Evolutionary conservation across 2,797 vertebrate genomes (phyloP).

Genomic region (Clamator glandarius): DNA sequence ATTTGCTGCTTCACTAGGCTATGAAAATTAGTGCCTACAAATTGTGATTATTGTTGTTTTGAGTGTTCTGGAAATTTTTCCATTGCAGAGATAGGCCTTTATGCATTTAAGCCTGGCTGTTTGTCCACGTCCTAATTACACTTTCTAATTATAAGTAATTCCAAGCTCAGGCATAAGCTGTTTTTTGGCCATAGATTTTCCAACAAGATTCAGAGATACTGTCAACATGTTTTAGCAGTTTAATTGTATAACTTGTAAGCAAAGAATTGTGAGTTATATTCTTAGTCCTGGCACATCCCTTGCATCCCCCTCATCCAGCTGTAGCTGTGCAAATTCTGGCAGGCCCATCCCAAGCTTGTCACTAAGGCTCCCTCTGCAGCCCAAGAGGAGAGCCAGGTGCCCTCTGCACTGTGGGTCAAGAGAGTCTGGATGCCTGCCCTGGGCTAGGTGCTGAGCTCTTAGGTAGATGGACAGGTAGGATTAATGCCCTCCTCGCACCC

Average conservation of each 20-base stretch:
- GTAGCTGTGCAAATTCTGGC: not conserved
- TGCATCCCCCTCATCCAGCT: not conserved
- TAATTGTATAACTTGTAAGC: constrained; percentile 38
- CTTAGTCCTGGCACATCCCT: not conserved
- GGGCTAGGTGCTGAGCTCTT: not conserved
- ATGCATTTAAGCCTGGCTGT: not conserved
- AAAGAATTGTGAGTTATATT: constrained; percentile 29
- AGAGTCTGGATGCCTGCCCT: not conserved
- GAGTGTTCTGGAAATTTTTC: not conserved
- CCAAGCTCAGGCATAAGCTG: not conserved
- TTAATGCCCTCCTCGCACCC: not conserved
- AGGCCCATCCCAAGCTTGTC: not conserved
- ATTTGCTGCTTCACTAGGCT: not conserved
- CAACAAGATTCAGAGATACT: constrained; percentile 39
- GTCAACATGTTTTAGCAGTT: constrained; percentile 41
- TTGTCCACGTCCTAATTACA: constrained; percentile 29
- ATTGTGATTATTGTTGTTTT: constrained; percentile 16
- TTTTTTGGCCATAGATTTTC: constrained; percentile 20
- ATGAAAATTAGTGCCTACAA: constrained; percentile 31
- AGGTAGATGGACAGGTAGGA: not conserved
- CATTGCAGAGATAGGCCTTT: not conserved
- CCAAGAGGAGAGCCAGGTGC: not conserved
- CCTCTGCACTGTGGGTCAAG: not conserved
- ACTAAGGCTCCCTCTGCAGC: not conserved
- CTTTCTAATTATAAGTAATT: constrained; percentile 44